A percentile compares a stretch with the other conserved stretches of the same genome.
Conservation (phyloP, 2,888 invertebrate genomes). For the Cylloceria caligata region DNA sequence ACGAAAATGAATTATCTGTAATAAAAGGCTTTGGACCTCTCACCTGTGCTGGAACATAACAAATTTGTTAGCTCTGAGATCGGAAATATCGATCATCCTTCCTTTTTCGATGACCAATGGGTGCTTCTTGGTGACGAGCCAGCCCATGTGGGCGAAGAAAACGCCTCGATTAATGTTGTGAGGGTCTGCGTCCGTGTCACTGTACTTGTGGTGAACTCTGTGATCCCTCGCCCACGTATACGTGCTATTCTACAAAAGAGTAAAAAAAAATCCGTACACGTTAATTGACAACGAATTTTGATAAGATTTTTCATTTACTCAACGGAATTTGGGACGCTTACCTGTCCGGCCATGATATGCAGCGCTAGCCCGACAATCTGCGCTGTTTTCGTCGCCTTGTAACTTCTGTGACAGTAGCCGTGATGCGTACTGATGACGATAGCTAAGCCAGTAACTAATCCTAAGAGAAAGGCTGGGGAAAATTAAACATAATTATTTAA, state of each 20-base stretch:
- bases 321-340: background rate
- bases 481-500: background rate
- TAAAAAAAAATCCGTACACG: background rate
- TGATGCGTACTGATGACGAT: background rate
- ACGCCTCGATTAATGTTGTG: conserved; percentile 93
- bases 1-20: background rate
- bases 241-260: conserved; percentile 87
- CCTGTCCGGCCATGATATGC: conserved; percentile 11
- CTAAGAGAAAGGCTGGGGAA: background rate
- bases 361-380: background rate
- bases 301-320: too few species aligned
- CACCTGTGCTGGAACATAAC: conserved; percentile 92
- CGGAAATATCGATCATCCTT: conserved; percentile 90
- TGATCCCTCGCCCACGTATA: conserved; percentile 94
- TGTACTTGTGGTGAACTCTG: conserved; percentile 92
- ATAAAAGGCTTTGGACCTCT: background rate
- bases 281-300: background rate
- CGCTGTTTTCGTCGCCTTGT: background rate
- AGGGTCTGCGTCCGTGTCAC: conserved; percentile 91
- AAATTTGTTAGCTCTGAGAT: conserved; percentile 89
- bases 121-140: conserved; percentile 93
- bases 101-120: conserved; percentile 90
- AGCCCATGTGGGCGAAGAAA: conserved; percentile 95
- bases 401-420: conserved; percentile 5
- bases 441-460: background rate